Evolutionary conservation across 92 coral and sea anemone genomes (phyloP), one percentile per base, ranked within the genome.

Genomic region (Umimayanthus kanabou): DNA sequence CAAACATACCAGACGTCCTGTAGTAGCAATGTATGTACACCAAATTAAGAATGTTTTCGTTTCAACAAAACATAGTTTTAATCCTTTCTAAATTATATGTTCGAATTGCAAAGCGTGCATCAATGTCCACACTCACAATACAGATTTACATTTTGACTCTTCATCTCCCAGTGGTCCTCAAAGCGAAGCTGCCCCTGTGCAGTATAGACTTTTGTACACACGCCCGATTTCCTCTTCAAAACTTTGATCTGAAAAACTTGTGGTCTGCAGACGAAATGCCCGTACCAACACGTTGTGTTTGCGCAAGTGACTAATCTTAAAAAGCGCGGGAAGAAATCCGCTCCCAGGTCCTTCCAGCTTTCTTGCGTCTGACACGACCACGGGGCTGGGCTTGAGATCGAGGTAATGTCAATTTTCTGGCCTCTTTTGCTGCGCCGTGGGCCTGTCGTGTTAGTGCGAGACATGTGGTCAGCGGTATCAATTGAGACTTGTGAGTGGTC

Each of bases 331-430:
- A 90, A 94, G 83, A 81, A 92, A 14, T 87, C 73, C 1, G 26
- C 37, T 69, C 97, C 97, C 42, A 94, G 85, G 75, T 91, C 61
- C 37, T 22, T 37, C 97, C 97, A 94, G 6, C 15, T 28, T 20
- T 58, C 80, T 30, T 79, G 89, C 5, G 95, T 94, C 81, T 87
- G 80, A 39, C 97, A 94, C 37, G 95, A 92, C 97, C 97, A 94
- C 6, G 89, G 91, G 15, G 77, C 76, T 14, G 96, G 95, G 50
- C 77, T 80, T 33, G 82, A 80, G 45, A 85, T 91, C 84, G 78
- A 73, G 65, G 73, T 77, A 16, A 87, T 43, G 39, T 90, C 87
- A 42, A 83, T 80, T 83, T 71, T 78, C 81, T 75, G 82, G 23
- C 84, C 76, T 30, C 90, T 67, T 69, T 72, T 82, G 45, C 53